phyloP scores from a whole-genome alignment of 2,113 vertebrate species.

The Balaeniceps rex region DNA sequence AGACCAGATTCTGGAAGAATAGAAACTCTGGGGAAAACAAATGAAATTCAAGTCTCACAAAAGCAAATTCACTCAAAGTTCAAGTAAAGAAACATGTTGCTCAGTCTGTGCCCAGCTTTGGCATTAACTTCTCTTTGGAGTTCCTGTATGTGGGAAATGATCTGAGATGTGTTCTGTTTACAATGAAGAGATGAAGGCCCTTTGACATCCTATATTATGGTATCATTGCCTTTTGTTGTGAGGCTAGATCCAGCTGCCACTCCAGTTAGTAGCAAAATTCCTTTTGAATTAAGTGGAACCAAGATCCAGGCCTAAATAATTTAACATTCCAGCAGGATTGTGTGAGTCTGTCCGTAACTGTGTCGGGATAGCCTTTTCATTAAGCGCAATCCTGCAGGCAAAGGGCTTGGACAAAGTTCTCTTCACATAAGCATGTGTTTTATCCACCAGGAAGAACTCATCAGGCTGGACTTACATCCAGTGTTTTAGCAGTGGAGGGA shows the following conservation, averaged over 20 bases:
- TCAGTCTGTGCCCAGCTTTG: neutral
- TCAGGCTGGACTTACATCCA: neutral
- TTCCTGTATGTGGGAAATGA: neutral
- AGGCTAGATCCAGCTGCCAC: neutral
- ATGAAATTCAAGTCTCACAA: neutral
- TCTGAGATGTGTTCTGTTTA: neutral
- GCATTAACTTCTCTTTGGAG: neutral
- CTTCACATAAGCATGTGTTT: neutral
- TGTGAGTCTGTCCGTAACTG: neutral
- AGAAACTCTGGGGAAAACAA: neutral
- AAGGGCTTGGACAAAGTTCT: neutral
- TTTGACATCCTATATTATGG: neutral
- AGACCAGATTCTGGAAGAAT: neutral
- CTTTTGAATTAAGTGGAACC: neutral
- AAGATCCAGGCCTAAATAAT: neutral
- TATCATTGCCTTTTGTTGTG: neutral
- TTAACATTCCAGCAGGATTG: neutral
- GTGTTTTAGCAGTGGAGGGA: neutral
- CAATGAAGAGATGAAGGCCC: neutral
- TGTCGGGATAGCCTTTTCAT: neutral
- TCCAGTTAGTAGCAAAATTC: neutral
- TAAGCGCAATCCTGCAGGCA: neutral
- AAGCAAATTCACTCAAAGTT: neutral
- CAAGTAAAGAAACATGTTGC: neutral
- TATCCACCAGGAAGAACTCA: neutral